A percentile compares a stretch with the other conserved stretches of the same genome.
phyloP scores from a whole-genome alignment of 2,888 invertebrate species.

The Hypomecis punctinalis region DNA sequence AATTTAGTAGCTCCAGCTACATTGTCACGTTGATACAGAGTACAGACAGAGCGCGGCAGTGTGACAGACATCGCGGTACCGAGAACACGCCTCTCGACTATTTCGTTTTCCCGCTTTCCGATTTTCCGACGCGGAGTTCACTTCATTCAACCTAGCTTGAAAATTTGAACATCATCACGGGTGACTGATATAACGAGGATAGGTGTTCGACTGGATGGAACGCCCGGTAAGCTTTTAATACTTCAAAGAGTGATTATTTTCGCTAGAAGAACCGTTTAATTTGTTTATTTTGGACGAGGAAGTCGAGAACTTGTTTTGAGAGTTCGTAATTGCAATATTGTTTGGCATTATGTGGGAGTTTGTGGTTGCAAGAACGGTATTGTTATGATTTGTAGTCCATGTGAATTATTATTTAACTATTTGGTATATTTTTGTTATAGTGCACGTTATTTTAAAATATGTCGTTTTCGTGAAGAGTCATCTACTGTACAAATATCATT shows the following conservation, averaged over 20 bases:
- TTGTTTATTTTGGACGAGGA: conserved; percentile 22
- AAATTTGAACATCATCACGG: conserved; percentile 20
- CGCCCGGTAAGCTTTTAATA: conserved; percentile 24
- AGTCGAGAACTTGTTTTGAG: conserved; percentile 25
- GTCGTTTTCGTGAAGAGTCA: too few relatives aligned
- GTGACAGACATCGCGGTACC: conserved; percentile 31
- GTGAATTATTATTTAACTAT: background rate
- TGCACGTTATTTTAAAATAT: too few relatives aligned
- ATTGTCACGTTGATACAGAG: conserved; percentile 9
- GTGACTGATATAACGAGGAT: conserved; percentile 30
- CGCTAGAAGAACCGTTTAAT: conserved; percentile 6
- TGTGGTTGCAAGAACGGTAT: background rate
- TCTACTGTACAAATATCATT: background rate
- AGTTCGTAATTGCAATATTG: conserved; percentile 4
- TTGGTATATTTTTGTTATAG: background rate
- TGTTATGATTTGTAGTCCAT: background rate
- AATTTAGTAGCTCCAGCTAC: conserved; percentile 4
- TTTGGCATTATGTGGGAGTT: background rate
- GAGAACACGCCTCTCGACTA: conserved; percentile 36
- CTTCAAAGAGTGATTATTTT: conserved; percentile 1
- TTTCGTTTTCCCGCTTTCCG: conserved; percentile 39
- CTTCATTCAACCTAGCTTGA: conserved; percentile 27
- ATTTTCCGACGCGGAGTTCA: conserved; percentile 36
- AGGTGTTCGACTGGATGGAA: conserved; percentile 24
- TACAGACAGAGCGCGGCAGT: conserved; percentile 38